These are phyloP conservation scores for Falco columbarius DNA, from an alignment of 2,797 vertebrate genomes.

Conservation along the genomic window DNA sequence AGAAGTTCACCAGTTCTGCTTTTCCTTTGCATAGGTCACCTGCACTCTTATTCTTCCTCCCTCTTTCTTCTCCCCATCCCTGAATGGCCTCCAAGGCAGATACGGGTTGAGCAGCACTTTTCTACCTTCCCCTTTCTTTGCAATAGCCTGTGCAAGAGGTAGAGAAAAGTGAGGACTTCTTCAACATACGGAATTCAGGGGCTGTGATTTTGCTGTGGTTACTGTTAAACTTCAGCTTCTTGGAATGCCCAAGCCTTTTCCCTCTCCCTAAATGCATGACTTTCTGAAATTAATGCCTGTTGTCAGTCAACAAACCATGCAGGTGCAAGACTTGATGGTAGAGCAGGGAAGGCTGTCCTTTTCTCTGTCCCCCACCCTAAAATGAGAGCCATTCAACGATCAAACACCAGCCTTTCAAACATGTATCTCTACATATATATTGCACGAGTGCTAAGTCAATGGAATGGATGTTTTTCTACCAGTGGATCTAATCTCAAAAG, in stretches of 20 bases:
- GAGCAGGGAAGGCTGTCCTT: not conserved
- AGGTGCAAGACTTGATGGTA: not conserved
- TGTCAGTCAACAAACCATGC: not conserved
- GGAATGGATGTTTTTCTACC: not conserved
- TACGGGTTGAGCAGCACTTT: not conserved
- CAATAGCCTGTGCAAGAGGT: not conserved
- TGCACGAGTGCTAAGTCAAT: not conserved
- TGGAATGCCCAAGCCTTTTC: not conserved
- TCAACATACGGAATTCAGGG: not conserved
- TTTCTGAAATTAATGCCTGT: not conserved
- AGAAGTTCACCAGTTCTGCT: not conserved
- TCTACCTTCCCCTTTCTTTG: not conserved
- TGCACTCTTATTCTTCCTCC: not conserved
- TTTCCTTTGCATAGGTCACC: not conserved
- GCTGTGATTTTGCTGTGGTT: not conserved
- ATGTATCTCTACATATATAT: not conserved
- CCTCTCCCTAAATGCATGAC: not conserved
- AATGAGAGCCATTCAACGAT: not conserved
- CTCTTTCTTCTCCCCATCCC: not conserved
- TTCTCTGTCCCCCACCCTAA: not conserved
- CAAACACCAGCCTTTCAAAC: not conserved
- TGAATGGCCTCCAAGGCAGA: not conserved
- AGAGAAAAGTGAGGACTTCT: not conserved
- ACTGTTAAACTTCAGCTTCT: not conserved
- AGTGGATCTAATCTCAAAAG: not conserved